phyloP scores from a whole-genome alignment of 2,113 vertebrate genomes.

The Prinia subflava region DNA sequence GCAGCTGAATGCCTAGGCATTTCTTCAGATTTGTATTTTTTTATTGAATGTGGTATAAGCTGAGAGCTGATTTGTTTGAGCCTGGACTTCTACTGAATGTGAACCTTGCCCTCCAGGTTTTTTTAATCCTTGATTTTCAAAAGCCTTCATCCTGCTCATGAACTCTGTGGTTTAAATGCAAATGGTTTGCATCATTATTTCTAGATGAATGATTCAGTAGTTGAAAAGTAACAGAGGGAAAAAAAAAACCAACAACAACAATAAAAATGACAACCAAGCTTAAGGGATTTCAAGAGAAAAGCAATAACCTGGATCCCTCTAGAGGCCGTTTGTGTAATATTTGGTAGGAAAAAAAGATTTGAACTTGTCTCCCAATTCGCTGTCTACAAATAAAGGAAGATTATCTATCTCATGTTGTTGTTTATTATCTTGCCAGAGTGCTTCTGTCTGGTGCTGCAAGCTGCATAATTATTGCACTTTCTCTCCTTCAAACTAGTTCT shows the following conservation, averaged over 20 bases:
- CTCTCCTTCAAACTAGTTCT: not conserved
- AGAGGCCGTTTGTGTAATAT: constrained; percentile 68
- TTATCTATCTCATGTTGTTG: not conserved
- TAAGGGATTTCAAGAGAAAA: constrained; percentile 34
- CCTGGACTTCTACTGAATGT: not conserved
- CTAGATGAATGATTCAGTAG: not conserved
- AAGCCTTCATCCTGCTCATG: not conserved
- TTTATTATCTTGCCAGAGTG: not conserved
- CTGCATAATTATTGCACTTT: not conserved
- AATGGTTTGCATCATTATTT: not conserved
- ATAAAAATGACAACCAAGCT: not conserved
- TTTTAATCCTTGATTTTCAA: not conserved
- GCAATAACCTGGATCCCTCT: constrained; percentile 75
- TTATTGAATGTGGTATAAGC: not conserved
- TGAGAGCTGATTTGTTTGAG: not conserved
- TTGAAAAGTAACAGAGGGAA: not conserved
- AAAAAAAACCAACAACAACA: not conserved
- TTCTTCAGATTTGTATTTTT: not conserved
- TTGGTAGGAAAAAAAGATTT: not conserved
- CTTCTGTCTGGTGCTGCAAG: not conserved
- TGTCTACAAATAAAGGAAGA: not conserved
- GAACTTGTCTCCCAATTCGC: not conserved
- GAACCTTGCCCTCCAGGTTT: not conserved
- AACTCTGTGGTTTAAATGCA: not conserved
- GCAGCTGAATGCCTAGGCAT: not conserved